phyloP scores from a whole-genome alignment of 2,888 invertebrate genomes.

The Drosophila niveifrons region DNA sequence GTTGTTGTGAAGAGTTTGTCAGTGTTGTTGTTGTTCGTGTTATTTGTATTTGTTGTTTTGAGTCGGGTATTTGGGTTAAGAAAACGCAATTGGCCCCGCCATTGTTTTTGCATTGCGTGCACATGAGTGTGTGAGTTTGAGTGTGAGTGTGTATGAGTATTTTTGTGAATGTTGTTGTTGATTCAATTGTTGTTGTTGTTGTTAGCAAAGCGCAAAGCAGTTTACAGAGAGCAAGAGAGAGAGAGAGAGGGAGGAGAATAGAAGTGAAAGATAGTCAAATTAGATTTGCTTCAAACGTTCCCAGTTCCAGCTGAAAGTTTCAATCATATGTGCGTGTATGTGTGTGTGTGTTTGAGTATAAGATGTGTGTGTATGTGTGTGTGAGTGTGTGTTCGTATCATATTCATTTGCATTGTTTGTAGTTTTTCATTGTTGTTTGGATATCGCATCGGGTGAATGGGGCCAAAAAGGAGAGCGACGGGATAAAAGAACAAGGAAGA shows the following conservation, averaged over 20 bases:
- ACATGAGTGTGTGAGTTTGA: constrained; percentile 27
- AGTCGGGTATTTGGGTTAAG: constrained; percentile 42
- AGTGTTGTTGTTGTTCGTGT: constrained; percentile 47
- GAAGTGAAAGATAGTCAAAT: constrained; percentile 81
- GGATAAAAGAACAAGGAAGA: constrained; percentile 39
- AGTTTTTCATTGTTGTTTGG: constrained; percentile 66
- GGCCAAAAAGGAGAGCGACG: constrained; percentile 5
- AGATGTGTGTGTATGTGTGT: constrained; percentile 16
- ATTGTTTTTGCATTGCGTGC: constrained; percentile 44
- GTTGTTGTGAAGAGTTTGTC: constrained; percentile 42
- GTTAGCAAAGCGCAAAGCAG: constrained; percentile 47
- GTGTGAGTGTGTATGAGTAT: constrained; percentile 39
- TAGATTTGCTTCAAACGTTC: constrained; percentile 85
- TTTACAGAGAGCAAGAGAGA: constrained; percentile 40
- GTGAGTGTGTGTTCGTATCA: constrained; percentile 38
- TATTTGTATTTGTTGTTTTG: constrained; percentile 48
- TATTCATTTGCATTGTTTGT: constrained; percentile 70
- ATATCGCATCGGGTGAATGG: constrained; percentile 36
- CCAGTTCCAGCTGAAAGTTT: constrained; percentile 84
- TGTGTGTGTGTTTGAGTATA: constrained; percentile 12
- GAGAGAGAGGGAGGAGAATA: constrained; percentile 57
- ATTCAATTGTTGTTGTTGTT: constrained; percentile 31
- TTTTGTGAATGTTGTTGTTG: constrained; percentile 39
- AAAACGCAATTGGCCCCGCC: constrained; percentile 56
- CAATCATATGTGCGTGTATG: constrained; percentile 39